phyloP scores from a whole-genome alignment of 2,797 vertebrate species.

The Neopelma chrysocephalum region DNA sequence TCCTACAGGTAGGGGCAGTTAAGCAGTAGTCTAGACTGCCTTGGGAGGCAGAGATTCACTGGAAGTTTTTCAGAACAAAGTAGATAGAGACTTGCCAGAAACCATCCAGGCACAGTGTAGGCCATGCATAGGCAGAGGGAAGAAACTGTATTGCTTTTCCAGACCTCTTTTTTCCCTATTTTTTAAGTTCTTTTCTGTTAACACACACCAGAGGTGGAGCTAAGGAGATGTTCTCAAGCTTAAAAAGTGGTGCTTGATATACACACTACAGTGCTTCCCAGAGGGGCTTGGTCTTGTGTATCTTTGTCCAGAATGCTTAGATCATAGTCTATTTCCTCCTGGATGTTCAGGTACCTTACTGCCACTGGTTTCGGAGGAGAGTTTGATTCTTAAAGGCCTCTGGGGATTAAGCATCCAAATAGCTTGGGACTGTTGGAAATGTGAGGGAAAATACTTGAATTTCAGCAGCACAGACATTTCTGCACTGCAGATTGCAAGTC shows the following conservation, averaged over 20 bases:
- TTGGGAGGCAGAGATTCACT: neutral
- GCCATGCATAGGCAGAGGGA: neutral
- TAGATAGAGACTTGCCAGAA: neutral
- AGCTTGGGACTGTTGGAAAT: neutral
- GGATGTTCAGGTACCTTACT: neutral
- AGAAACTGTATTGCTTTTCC: neutral
- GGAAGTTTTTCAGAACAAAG: neutral
- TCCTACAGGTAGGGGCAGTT: neutral
- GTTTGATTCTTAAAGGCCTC: neutral
- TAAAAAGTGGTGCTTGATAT: neutral
- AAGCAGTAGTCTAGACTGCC: neutral
- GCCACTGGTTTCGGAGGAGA: neutral
- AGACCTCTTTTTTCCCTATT: neutral
- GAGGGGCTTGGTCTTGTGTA: neutral
- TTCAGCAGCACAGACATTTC: neutral
- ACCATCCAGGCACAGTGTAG: neutral
- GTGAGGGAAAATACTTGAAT: neutral
- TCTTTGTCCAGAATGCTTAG: neutral
- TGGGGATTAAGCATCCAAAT: neutral
- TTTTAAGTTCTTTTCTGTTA: neutral
- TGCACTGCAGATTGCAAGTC: neutral
- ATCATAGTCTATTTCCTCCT: neutral
- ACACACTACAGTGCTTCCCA: neutral
- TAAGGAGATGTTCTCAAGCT: neutral
- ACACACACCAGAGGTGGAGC: neutral